phyloP scores from a whole-genome alignment of 2,888 invertebrate species.

The Andrena camellia region DNA sequence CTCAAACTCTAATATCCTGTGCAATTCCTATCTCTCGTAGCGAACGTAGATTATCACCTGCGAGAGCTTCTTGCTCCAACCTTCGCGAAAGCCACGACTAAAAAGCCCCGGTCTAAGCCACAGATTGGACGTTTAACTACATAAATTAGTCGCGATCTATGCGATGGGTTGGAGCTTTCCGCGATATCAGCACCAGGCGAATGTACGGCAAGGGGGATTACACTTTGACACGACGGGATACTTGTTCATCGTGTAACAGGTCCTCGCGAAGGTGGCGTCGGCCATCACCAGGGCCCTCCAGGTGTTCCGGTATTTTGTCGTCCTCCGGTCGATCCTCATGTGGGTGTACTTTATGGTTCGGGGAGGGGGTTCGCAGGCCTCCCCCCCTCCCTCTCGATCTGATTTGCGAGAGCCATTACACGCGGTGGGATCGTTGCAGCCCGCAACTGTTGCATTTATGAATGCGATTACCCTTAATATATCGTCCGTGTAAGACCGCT shows the following conservation, averaged over 20 bases:
- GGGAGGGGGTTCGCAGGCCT: conserved; percentile 9
- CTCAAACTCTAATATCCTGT: too few species aligned
- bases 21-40: too few species aligned
- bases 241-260: conserved; percentile 58
- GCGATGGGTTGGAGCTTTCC: conserved; percentile 26
- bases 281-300: conserved; percentile 60
- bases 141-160: conserved; percentile 38
- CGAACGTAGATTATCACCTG: too few species aligned
- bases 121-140: background rate
- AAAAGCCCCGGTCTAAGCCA: too few species aligned
- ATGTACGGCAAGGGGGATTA: conserved; percentile 43
- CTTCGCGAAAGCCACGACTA: too few species aligned
- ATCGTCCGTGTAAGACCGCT: conserved; percentile 67
- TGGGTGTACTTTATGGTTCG: conserved; percentile 76
- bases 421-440: conserved; percentile 63
- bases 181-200: conserved; percentile 20
- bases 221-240: conserved; percentile 52
- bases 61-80: too few species aligned
- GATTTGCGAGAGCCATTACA: conserved; percentile 68
- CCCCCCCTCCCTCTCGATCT: conserved; percentile 45
- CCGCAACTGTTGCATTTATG: conserved; percentile 78
- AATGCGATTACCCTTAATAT: conserved; percentile 78
- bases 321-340: conserved; percentile 68
- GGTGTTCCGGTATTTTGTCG: conserved; percentile 68
- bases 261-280: conserved; percentile 58